Evolutionary conservation across 2,888 invertebrate species (phyloP), one percentile per base, ranked within the genome.

Genomic region (Sinohyriopsis cumingii): DNA sequence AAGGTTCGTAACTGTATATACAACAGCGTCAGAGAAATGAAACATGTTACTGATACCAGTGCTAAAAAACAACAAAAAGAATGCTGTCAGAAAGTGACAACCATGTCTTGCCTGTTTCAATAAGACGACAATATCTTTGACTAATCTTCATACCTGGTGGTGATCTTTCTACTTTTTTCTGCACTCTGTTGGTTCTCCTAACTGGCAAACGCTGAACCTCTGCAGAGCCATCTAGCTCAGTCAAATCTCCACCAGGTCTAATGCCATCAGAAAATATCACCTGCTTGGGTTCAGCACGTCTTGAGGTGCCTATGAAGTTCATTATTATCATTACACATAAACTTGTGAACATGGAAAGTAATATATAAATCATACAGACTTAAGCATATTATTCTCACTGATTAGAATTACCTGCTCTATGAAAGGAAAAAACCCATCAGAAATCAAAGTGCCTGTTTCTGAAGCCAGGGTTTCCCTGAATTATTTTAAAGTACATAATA

Each of bases 231-330:
- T 95, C 95, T 78, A 95, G 92, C 89, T 94, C 94, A 71, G 95
- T 94, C 84, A 95, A 91, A 91, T 96, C 95, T 86, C 95, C 95
- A 76, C 96, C 95, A 56, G 96, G 96, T 71, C 95, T 92, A 86
- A 96, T 95, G 77, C 96, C 96, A 90, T 96, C 96, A 84, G 95
- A 95, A 88, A 96, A 96, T 93, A 95, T 95, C 63, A 96, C 96
- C 81, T 93, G 94, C 91, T 93, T 95, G 80, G 92, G 93, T 83
- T 92, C 93, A 55, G 86, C 81, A 22, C 73, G 63, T 24, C 70
- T 65, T 69, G 22, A 63, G 15, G 45, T 45, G 45, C 45, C 45
- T 45, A 15, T 15, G 15, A 45, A 12, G 45, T 45, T 45, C 5
- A 45, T 45, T 45, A 45, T 15, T 3, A 45, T 45, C 45, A 15